These are phyloP conservation scores for Nerophis ophidion DNA, from an alignment of 2,113 vertebrate species.

Conservation along the genomic window DNA sequence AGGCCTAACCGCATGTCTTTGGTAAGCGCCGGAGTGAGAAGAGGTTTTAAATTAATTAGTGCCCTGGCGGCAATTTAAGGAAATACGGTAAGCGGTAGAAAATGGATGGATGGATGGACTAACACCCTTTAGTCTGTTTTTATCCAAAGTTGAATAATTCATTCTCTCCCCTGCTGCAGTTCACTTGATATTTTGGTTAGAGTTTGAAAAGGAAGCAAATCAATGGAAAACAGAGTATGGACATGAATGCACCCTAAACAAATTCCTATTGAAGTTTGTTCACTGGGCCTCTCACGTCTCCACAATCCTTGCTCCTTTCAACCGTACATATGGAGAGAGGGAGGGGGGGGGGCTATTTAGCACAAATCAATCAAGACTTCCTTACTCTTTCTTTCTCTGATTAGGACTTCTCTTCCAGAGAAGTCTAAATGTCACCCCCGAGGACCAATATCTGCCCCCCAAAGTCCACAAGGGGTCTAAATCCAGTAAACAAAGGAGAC, in stretches of 20 bases:
- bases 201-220: background rate
- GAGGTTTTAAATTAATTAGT: too few relatives aligned
- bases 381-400: background rate
- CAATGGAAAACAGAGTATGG: background rate
- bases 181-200: too few relatives aligned
- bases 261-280: background rate
- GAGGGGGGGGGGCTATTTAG: background rate
- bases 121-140: too few relatives aligned
- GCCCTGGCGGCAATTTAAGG: too few relatives aligned
- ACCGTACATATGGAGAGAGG: background rate
- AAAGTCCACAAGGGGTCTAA: slow-evolving; percentile 11
- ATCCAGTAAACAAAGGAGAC: slow-evolving; percentile 28
- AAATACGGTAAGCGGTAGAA: too few relatives aligned
- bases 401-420: slow-evolving; percentile 13
- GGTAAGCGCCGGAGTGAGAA: too few relatives aligned
- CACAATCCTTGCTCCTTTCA: background rate
- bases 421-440: slow-evolving; percentile 2
- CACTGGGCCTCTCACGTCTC: background rate
- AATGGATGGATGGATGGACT: too few relatives aligned
- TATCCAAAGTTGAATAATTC: too few relatives aligned
- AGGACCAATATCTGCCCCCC: slow-evolving; percentile 17
- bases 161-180: too few relatives aligned
- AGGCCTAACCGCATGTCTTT: too few relatives aligned
- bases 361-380: slow-evolving; percentile 18
- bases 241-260: background rate